Percentiles rank a stretch among this genome's conserved stretches.
phyloP scores from a whole-genome alignment of 2,797 vertebrate species.

The Ceryle rudis region DNA sequence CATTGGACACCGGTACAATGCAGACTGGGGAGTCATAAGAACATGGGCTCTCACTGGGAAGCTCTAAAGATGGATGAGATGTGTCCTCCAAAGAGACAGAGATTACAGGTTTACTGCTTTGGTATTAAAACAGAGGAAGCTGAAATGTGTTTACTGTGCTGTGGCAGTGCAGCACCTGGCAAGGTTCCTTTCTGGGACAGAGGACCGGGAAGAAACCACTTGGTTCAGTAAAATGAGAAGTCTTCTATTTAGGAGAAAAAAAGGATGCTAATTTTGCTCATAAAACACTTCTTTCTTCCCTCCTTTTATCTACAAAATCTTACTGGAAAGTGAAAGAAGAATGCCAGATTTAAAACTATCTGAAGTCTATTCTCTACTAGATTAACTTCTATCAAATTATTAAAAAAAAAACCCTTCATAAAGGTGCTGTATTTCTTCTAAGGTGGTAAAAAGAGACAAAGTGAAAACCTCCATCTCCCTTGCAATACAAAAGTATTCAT shows the following conservation, averaged over 20 bases:
- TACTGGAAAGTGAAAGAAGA: not conserved
- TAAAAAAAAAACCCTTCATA: conserved; percentile 26
- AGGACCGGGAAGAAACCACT: not conserved
- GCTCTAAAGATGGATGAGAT: not conserved
- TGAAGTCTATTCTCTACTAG: not conserved
- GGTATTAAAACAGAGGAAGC: not conserved
- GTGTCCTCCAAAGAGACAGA: not conserved
- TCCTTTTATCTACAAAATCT: not conserved
- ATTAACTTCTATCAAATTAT: conserved; percentile 53
- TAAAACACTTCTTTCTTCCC: not conserved
- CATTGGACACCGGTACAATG: not conserved
- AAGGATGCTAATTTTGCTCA: not conserved
- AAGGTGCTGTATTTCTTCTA: not conserved
- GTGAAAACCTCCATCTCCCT: not conserved
- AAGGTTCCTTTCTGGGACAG: not conserved
- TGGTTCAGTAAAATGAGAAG: not conserved
- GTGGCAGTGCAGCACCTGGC: not conserved
- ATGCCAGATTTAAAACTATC: not conserved
- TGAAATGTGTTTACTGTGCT: not conserved
- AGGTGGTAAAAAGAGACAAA: not conserved
- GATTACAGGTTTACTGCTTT: not conserved
- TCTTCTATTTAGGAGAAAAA: not conserved
- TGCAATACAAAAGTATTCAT: not conserved
- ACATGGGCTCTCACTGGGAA: not conserved
- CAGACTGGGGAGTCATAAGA: not conserved